Evolutionary conservation across 2,797 vertebrate genomes (phyloP), one percentile per base, ranked within the genome.

Genomic region (Discoglossus pictus): DNA sequence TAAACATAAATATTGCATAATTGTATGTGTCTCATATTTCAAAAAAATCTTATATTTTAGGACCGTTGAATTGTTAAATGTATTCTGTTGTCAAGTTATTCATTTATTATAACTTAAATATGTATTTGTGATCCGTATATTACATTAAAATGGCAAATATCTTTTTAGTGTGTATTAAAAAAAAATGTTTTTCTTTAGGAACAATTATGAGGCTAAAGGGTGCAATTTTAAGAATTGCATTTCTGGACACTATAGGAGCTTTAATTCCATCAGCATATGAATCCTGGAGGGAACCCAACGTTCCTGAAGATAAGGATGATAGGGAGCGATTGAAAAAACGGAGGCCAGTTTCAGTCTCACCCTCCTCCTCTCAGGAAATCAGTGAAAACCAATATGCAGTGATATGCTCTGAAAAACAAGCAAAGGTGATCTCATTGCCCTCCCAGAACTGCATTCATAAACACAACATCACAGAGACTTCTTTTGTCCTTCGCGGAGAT

Each of bases 351-450:
- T 99, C 95, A 0, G 94, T 98, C 55, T 98, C 97, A 13, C 96
- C 96, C 1, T 92, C 94, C 68, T 89, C 91, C 73, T 97, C 96
- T 82, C 94, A 98, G 92, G 96, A 98, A 88, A 89, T 96, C 68
- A 93, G 71, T 75, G 97, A 99, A 88, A 92, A 88, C 84, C 96
- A 98, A 75, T 98, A 97, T 52, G 93, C 93, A 42, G 95, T 99
- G 88, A 92, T 97, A 78, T 99, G 97, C 83, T 99, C 97, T 1
- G 97, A 99, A 88, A 99, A 99, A 82, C 95, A 99, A 90, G 97
- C 97, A 82, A 98, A 99, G 86, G 94, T 99, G 73, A 88, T 99
- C 47, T 91, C 92, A 61, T 87, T 99, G 83, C 97, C 97, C 68
- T 93, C 94, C 38, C 97, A 99, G 88, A 95, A 88, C 83, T 95